These are phyloP conservation scores for Myrmecobius fasciatus DNA, from an alignment of 2,113 vertebrate genomes.

Conservation along the genomic window DNA sequence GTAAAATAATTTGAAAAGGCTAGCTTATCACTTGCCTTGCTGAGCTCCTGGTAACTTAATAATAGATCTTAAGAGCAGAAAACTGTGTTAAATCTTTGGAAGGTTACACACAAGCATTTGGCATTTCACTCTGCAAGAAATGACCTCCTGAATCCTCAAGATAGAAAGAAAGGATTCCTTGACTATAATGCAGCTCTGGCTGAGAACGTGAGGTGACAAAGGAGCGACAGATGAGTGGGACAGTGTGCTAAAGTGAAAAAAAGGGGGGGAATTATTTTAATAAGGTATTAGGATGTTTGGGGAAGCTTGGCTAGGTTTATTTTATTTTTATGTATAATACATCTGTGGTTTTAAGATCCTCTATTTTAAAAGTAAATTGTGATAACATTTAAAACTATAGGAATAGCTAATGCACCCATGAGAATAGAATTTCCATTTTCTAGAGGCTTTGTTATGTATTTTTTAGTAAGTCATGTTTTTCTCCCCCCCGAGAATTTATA, in stretches of 20 bases:
- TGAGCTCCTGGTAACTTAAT: slow-evolving; percentile 2
- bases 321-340: slow-evolving; percentile 45
- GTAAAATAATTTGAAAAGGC: slow-evolving; percentile 49
- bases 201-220: slow-evolving; percentile 43
- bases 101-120: background rate
- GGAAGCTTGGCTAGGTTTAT: slow-evolving; percentile 29
- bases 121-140: slow-evolving; percentile 15
- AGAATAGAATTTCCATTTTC: slow-evolving; percentile 25
- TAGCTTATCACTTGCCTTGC: slow-evolving; percentile 28
- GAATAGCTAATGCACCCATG: background rate
- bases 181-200: background rate
- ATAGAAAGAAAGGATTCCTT: slow-evolving; percentile 9
- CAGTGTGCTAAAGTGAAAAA: slow-evolving; percentile 12
- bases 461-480: slow-evolving; percentile 32
- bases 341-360: slow-evolving; percentile 13
- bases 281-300: slow-evolving; percentile 22
- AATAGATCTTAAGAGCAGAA: slow-evolving; percentile 39
- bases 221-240: slow-evolving; percentile 4
- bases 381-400: slow-evolving; percentile 42
- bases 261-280: slow-evolving; percentile 36
- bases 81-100: slow-evolving; percentile 32
- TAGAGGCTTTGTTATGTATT: slow-evolving; percentile 1
- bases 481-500: background rate
- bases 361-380: slow-evolving; percentile 31
- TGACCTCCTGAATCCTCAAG: slow-evolving; percentile 7